phyloP scores from a whole-genome alignment of 2,797 vertebrate genomes.

The Myotis pilosus region DNA sequence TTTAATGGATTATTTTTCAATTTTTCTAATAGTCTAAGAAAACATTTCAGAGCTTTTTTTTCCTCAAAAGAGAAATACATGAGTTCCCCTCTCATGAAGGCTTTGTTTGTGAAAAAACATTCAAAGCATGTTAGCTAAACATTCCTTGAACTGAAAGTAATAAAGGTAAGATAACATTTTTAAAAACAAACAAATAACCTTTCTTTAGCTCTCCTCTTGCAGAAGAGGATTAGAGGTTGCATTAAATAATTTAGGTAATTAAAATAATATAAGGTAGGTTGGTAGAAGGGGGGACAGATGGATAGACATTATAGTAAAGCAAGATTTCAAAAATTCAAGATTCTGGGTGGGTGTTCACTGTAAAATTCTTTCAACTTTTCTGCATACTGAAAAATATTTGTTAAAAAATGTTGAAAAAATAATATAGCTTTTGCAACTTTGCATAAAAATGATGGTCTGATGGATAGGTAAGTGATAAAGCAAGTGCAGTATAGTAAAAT shows the following conservation, averaged over 20 bases:
- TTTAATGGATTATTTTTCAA: neutral
- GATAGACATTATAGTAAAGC: neutral
- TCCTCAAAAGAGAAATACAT: neutral
- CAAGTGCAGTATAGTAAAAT: conserved; percentile 30
- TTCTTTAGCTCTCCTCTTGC: neutral
- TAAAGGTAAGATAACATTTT: neutral
- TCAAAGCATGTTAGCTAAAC: neutral
- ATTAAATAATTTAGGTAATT: neutral
- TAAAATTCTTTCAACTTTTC: conserved; percentile 19
- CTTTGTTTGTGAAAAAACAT: neutral
- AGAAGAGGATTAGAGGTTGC: neutral
- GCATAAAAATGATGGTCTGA: neutral
- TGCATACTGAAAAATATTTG: conserved; percentile 32
- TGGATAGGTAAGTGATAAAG: neutral
- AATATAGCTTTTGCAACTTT: neutral
- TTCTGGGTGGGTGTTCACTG: neutral
- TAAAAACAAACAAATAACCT: neutral
- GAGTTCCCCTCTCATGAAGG: neutral
- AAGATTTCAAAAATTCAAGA: neutral
- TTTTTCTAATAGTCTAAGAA: conserved; percentile 20
- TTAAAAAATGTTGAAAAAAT: conserved; percentile 40
- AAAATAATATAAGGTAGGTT: neutral
- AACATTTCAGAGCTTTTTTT: neutral
- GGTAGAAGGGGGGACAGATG: neutral
- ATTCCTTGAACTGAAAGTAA: conserved; percentile 19